phyloP scores from a whole-genome alignment of 2,888 invertebrate genomes.

The Oligia fasciuncula region DNA sequence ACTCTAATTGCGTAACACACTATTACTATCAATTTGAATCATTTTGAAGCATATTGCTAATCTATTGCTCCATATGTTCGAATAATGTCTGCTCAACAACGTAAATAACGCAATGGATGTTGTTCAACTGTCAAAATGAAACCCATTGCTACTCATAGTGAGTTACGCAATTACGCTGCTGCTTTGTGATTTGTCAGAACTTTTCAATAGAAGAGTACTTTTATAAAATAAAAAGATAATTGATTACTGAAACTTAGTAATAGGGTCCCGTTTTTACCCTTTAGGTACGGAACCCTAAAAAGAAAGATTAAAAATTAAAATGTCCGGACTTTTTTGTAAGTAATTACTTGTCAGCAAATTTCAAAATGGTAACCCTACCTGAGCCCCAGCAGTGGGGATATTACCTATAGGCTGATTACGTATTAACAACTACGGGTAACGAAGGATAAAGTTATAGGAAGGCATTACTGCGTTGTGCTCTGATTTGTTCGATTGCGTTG shows the following conservation, averaged over 20 bases:
- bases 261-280: no score
- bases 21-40: no score
- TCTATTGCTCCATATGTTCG: no score
- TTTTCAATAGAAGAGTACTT: not conserved
- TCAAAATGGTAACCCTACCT: not conserved
- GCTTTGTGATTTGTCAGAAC: not conserved
- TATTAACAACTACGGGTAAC: constrained; percentile 10
- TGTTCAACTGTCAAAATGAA: no score
- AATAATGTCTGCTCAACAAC: no score
- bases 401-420: not conserved
- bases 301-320: not conserved
- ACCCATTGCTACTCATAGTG: no score
- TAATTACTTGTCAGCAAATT: not conserved
- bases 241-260: not conserved
- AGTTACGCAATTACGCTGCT: no score
- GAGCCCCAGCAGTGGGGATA: not conserved
- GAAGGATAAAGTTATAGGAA: constrained; percentile 21
- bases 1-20: no score
- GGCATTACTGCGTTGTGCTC: constrained; percentile 43
- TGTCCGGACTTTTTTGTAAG: not conserved
- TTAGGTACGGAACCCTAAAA: not conserved
- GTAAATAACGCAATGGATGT: no score
- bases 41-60: no score
- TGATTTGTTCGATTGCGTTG: constrained; percentile 58
- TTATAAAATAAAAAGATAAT: not conserved